Conservation (phyloP, 2,888 invertebrate species). For the Drosophila kokeensis region DNA sequence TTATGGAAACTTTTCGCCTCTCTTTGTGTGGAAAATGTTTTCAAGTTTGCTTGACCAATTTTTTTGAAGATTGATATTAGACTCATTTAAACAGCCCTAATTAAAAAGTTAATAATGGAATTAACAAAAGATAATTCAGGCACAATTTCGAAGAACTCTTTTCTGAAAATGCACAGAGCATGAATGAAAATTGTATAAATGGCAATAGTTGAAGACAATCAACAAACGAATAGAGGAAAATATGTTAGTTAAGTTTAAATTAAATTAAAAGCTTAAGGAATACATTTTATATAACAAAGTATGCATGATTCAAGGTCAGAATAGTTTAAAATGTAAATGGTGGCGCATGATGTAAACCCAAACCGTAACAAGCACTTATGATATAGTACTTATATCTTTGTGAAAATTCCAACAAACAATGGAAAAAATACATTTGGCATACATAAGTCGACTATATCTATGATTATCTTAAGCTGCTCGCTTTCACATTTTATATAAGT, state of each 20-base stretch:
- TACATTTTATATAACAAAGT: background rate
- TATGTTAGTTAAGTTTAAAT: background rate
- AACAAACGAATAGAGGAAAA: background rate
- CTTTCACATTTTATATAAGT: background rate
- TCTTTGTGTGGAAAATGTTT: background rate
- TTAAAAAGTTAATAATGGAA: background rate
- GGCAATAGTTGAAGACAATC: background rate
- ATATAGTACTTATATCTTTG: background rate
- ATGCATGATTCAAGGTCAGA: background rate
- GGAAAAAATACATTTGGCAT: background rate
- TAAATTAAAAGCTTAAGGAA: background rate
- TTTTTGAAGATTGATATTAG: background rate
- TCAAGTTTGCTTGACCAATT: background rate
- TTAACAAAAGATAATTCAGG: background rate
- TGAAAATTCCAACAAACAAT: background rate
- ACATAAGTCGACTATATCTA: background rate
- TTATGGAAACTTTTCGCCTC: background rate
- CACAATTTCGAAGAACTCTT: background rate
- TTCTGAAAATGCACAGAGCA: background rate
- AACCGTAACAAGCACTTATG: background rate
- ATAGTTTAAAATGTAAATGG: constrained; percentile 2
- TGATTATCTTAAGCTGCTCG: background rate
- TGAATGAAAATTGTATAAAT: background rate
- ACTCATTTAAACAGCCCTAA: background rate
- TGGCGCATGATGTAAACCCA: no score